Base-by-base conservation (phyloP, 2,888 invertebrate species). In the Drosophila heteroneura region DNA sequence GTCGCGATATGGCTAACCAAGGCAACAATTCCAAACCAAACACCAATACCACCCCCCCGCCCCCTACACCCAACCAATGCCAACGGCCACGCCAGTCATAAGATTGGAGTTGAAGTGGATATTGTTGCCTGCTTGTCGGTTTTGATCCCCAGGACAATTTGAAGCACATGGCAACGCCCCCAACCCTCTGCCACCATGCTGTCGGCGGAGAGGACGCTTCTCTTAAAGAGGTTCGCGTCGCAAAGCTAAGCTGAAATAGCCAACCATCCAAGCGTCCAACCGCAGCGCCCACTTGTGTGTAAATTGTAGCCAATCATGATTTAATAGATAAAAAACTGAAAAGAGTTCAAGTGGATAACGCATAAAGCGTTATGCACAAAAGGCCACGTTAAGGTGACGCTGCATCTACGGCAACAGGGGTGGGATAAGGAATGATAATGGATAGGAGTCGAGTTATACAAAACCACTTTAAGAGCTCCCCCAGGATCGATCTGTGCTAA, bases 291-390 rank as follows among this genome's bases (percentile, higher is more conserved):
- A 89, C 84, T 89, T 85, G 82, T 84, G 75, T 84, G 76, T 82
- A 89, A 84, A 89, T 87, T 89, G 89, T 82, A 82, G 88, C 89
- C 89, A 86, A 86, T 86, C 86, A 86, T 89, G 86, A 86, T 89
- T 89, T 86, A 86, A 86, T 86, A 86, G 86, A 86, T 89, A 87
- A 84, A 89, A 83, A 75, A 81, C 83, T 81, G 82, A 83, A 85
- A 85, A 89, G 89, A 85, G 85, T 85, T 89, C 85, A 85, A 85
- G 85, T 85, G 89, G 85, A 85, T 85, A 85, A 85, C 72, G 87
- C 89, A 86, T 86, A 89, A 85, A 86, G 86, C 86, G 89, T 81
- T 76, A 73, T 82, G 84, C 78, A 89, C 83, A 88, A 79, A 83
- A 74, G 75, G 75, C 66, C 73, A 75, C 66, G 62, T 51, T 61